A percentile compares a stretch with the other conserved stretches of the same genome.
phyloP scores from a whole-genome alignment of 2,888 invertebrate genomes.

The Corbicula japonica region DNA sequence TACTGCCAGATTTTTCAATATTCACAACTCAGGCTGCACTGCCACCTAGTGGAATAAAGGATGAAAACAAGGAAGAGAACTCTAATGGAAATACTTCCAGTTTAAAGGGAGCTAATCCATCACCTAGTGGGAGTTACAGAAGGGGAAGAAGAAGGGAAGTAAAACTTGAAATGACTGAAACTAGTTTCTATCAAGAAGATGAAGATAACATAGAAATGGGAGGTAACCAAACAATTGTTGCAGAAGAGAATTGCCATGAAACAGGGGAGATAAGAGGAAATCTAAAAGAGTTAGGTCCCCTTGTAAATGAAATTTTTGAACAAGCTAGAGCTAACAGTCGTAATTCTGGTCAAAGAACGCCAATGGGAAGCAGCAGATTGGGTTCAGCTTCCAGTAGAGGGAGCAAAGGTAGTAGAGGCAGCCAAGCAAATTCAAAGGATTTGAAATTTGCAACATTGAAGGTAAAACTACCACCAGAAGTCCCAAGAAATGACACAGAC shows the following conservation, averaged over 20 bases:
- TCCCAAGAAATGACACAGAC: conserved; percentile 31
- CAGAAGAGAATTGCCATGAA: conserved; percentile 57
- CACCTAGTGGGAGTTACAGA: conserved; percentile 64
- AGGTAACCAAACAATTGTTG: conserved; percentile 56
- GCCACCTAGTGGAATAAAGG: conserved; percentile 34
- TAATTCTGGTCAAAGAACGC: conserved; percentile 51
- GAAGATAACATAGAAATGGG: conserved; percentile 66
- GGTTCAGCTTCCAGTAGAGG: conserved; percentile 65
- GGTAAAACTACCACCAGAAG: conserved; percentile 41
- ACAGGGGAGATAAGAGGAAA: conserved; percentile 51
- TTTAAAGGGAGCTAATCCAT: conserved; percentile 65
- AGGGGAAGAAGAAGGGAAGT: conserved; percentile 63
- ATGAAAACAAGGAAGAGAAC: conserved; percentile 44
- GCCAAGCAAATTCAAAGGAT: conserved; percentile 45
- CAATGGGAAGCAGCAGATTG: conserved; percentile 55
- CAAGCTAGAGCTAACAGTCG: conserved; percentile 51
- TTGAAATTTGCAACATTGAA: conserved; percentile 49
- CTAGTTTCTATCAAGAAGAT: conserved; percentile 69
- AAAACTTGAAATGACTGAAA: conserved; percentile 70
- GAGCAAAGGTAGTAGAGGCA: conserved; percentile 47
- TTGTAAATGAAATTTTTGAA: conserved; percentile 60
- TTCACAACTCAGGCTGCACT: conserved; percentile 73
- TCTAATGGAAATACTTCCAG: conserved; percentile 46
- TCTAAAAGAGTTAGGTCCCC: conserved; percentile 56
- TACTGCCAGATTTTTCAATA: conserved; percentile 75